Percentiles rank a stretch among this genome's conserved stretches.
phyloP scores from a whole-genome alignment of 2,888 invertebrate genomes.

The Nomada fabriciana region DNA sequence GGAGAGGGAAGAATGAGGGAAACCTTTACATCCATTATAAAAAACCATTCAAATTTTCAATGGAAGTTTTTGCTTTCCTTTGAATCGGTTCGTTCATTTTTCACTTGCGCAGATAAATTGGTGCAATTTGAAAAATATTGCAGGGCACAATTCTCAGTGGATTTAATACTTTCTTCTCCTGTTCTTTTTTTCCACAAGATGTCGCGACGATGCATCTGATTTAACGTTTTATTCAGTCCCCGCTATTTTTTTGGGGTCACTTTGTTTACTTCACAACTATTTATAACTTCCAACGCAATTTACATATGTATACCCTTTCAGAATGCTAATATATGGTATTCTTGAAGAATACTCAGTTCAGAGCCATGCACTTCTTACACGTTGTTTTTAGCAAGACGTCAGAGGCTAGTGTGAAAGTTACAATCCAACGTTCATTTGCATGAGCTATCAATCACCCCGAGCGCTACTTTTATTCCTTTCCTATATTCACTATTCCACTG shows the following conservation, averaged over 20 bases:
- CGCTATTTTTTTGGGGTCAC: slow-evolving; percentile 8
- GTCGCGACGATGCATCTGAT: not conserved
- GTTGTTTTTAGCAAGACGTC: not conserved
- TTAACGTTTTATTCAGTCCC: not conserved
- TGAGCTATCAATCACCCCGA: not conserved
- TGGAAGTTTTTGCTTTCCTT: too few relatives aligned
- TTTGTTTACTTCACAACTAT: not conserved
- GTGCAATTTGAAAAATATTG: too few relatives aligned
- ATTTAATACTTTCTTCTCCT: too few relatives aligned
- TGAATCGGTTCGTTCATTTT: too few relatives aligned
- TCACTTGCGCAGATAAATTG: too few relatives aligned
- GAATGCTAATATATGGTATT: not conserved
- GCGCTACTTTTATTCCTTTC: not conserved
- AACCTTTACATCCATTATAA: too few relatives aligned
- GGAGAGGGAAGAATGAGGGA: too few relatives aligned
- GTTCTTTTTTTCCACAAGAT: not conserved
- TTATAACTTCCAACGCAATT: slow-evolving; percentile 8
- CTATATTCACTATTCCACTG: not conserved
- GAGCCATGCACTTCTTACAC: not conserved
- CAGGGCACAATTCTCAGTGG: too few relatives aligned
- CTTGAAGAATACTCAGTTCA: not conserved
- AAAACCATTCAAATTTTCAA: too few relatives aligned
- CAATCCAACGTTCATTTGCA: not conserved
- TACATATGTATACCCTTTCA: not conserved
- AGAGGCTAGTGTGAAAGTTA: not conserved